Percentiles rank a stretch among this genome's conserved stretches.
These are phyloP conservation scores for Asobara japonica DNA, from an alignment of 1,140 invertebrate genomes.

Conservation along the genomic window DNA sequence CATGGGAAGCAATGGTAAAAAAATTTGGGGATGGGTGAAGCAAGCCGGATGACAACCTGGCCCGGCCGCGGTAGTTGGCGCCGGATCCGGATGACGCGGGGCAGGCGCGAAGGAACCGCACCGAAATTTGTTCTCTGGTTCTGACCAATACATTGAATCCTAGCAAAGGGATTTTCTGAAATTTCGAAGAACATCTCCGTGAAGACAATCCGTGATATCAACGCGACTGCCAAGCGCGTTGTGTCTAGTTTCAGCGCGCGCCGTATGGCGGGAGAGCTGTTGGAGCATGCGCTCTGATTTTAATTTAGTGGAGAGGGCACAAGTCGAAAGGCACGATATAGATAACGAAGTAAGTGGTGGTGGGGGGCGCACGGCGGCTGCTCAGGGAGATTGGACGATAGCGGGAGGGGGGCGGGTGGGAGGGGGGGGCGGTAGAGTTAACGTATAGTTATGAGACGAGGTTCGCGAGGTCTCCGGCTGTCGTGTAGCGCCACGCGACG, in stretches of 20 bases:
- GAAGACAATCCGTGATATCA: background rate
- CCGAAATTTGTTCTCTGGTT: too few relatives aligned
- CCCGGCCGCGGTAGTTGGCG: too few relatives aligned
- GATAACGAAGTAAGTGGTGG: slow-evolving; percentile 17
- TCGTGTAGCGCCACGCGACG: slow-evolving; percentile 52
- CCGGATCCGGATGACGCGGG: too few relatives aligned
- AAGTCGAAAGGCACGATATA: background rate
- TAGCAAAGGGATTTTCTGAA: too few relatives aligned
- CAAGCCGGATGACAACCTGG: too few relatives aligned
- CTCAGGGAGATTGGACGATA: background rate
- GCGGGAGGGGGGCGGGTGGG: background rate
- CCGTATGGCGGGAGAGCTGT: slow-evolving; percentile 36
- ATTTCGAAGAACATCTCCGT: too few relatives aligned
- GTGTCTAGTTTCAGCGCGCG: background rate
- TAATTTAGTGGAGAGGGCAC: slow-evolving; percentile 30
- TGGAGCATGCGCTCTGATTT: slow-evolving; percentile 41
- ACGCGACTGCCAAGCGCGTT: background rate
- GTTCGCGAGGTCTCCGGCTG: slow-evolving; percentile 55
- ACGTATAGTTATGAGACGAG: slow-evolving; percentile 24
- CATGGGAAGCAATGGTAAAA: too few relatives aligned
- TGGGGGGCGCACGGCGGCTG: background rate
- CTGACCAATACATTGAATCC: too few relatives aligned
- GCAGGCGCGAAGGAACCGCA: too few relatives aligned
- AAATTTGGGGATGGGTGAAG: too few relatives aligned
- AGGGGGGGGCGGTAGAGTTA: slow-evolving; percentile 28